These are phyloP conservation scores for Leptinotarsa defecta DNA, from an alignment of 1,140 invertebrate species.

Conservation along the genomic window DNA sequence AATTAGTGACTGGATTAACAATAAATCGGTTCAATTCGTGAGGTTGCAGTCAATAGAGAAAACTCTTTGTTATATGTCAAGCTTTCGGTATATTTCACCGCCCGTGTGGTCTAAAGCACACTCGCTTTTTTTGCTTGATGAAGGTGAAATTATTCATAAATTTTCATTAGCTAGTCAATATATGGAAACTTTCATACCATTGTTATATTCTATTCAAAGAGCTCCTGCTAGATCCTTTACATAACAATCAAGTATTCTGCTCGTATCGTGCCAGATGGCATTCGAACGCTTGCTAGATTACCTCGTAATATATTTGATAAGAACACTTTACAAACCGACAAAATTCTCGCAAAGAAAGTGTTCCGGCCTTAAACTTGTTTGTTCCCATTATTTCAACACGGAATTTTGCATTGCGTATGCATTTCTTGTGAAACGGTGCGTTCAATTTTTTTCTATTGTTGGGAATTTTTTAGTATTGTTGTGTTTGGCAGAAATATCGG, in stretches of 20 bases:
- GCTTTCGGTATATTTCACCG: no score
- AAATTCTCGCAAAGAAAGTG: conserved; percentile 14
- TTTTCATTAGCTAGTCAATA: no score
- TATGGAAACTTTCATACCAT: no score
- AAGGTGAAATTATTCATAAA: no score
- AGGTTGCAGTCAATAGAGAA: no score
- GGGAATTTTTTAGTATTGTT: neutral
- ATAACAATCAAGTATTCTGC: conserved; percentile 5
- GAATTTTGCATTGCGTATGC: neutral
- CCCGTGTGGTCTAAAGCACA: no score
- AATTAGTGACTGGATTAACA: no score
- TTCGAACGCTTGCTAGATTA: neutral
- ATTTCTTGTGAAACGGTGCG: neutral
- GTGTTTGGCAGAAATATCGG: neutral
- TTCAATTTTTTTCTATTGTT: conserved; percentile 7
- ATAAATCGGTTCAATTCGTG: no score
- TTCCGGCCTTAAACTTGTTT: conserved; percentile 16
- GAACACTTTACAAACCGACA: neutral
- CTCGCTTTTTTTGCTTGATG: no score
- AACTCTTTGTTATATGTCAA: no score
- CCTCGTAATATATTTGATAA: conserved; percentile 11
- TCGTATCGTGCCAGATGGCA: conserved; percentile 1
- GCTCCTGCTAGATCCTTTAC: neutral
- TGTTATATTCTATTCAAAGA: no score
- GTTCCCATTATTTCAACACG: neutral